These are phyloP conservation scores for Drosophila ironensis DNA, from an alignment of 1,140 invertebrate species.

Conservation along the genomic window DNA sequence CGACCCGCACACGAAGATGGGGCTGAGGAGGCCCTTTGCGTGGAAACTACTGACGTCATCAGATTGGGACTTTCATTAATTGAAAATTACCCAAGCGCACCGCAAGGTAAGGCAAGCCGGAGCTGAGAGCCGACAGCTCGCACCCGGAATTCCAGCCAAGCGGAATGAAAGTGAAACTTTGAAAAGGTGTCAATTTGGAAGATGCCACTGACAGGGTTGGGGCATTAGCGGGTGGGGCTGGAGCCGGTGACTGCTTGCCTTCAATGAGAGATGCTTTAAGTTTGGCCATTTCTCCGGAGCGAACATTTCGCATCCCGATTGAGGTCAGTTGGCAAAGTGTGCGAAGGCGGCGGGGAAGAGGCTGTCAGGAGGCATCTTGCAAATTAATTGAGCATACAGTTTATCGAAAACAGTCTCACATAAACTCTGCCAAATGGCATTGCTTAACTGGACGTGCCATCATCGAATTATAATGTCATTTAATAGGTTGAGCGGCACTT, in stretches of 20 bases:
- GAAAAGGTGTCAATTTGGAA: slow-evolving; percentile 69
- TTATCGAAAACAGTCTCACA: slow-evolving; percentile 5
- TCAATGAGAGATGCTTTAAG: slow-evolving; percentile 41
- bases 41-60: slow-evolving; percentile 59
- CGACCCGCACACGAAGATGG: neutral
- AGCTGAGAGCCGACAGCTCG: slow-evolving; percentile 19
- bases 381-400: slow-evolving; percentile 32
- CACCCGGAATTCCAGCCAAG: slow-evolving; percentile 63
- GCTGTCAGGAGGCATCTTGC: slow-evolving; percentile 12
- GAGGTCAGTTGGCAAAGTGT: slow-evolving; percentile 39
- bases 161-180: slow-evolving; percentile 79
- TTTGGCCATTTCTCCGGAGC: slow-evolving; percentile 19
- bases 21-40: slow-evolving; percentile 38
- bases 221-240: slow-evolving; percentile 36
- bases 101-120: slow-evolving; percentile 21
- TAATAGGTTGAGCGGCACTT: neutral
- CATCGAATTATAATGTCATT: neutral
- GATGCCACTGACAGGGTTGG: slow-evolving; percentile 47
- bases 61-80: slow-evolving; percentile 70
- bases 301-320: slow-evolving; percentile 45
- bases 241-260: slow-evolving; percentile 28
- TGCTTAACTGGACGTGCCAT: slow-evolving; percentile 1
- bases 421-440: slow-evolving; percentile 12
- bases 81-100: slow-evolving; percentile 74
- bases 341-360: neutral